These are phyloP conservation scores for Zhengitettix transpicula DNA, from an alignment of 2,888 invertebrate species.

Conservation along the genomic window DNA sequence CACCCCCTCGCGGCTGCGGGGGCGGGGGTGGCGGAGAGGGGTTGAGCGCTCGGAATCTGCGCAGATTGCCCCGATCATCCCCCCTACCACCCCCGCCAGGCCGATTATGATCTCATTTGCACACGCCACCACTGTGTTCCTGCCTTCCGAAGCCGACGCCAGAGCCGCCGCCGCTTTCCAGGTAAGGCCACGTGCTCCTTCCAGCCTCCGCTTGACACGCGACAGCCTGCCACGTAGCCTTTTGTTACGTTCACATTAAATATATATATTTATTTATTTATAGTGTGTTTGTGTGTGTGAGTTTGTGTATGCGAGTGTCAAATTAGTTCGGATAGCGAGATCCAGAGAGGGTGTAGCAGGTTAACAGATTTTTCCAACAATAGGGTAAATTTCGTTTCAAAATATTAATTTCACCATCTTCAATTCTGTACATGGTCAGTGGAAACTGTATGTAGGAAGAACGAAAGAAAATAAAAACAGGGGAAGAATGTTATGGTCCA, in stretches of 20 bases:
- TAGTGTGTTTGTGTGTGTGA: no score
- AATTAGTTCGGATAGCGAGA: no score
- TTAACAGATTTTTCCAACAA: no score
- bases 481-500: no score
- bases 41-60: slow-evolving; percentile 23
- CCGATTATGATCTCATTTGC: slow-evolving; percentile 14
- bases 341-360: no score
- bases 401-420: no score
- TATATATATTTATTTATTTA: no score
- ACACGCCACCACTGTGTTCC: not conserved
- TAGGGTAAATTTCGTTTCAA: no score
- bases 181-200: not conserved
- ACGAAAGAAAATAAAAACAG: no score
- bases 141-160: not conserved
- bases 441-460: no score
- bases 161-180: not conserved
- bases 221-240: not conserved
- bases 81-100: slow-evolving; percentile 17
- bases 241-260: not conserved
- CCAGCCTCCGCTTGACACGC: not conserved
- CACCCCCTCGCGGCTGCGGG: slow-evolving; percentile 10
- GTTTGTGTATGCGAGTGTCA: no score
- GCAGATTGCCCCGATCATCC: slow-evolving; percentile 31
- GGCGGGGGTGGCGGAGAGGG: slow-evolving; percentile 14
- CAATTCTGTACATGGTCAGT: no score